Evolutionary conservation across 2,888 invertebrate genomes (phyloP), one percentile per base, ranked within the genome.

Genomic region (Osmoderma eremita): DNA sequence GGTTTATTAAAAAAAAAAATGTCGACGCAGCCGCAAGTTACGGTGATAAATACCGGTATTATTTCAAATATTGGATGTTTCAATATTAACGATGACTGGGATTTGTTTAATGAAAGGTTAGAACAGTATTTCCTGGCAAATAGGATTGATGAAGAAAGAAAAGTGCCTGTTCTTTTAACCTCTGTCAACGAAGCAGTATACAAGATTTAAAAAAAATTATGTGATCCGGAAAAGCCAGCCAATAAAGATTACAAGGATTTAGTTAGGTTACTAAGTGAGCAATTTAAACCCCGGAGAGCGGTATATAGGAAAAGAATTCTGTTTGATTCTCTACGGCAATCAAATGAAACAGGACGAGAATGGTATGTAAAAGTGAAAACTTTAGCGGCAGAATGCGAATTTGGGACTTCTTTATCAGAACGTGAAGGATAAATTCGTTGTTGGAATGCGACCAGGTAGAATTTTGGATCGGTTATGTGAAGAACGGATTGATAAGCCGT

Each of bases 81-180:
- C n/a, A n/a, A n/a, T n/a, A n/a, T n/a, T n/a, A n/a, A n/a, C n/a
- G n/a, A n/a, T n/a, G n/a, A n/a, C n/a, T n/a, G n/a, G n/a, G n/a
- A n/a, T n/a, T n/a, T n/a, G n/a, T n/a, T n/a, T n/a, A n/a, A n/a
- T n/a, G n/a, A 24, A 24, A 24, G 5, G 5, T 5, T 24, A 24
- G 71, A 73, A 17, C 72, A 73, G 24, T 72, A 71, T 61, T 72
- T 72, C 63, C 45, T 68, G n/a, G 68, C 69, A 6, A 71, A 73
- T 51, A 63, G 62, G 20, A 41, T 72, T 6, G 67, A 65, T 6
- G 68, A 69, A 10, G 70, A 69, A 2, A 69, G 67, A 48, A 69
- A 69, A 50, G 68, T 67, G n/a, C 67, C 71, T 17, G 67, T 24
- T 3, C 24, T 24, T 4, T 24, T 24, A 24, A 24, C 24, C 72